phyloP scores from a whole-genome alignment of 2,113 vertebrate genomes.

The Ammodytes dubius region DNA sequence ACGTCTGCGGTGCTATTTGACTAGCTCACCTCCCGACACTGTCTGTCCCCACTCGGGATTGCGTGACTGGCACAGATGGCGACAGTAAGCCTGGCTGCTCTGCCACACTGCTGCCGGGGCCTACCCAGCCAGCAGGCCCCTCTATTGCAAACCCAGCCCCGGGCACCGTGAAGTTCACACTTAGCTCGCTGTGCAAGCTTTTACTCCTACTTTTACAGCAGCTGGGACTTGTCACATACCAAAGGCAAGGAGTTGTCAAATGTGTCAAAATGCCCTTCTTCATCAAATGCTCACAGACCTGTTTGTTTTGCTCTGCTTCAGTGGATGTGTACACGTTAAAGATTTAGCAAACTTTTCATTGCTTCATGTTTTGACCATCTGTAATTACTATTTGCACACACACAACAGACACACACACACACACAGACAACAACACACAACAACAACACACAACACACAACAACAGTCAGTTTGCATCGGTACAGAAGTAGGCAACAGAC shows the following conservation, averaged over 20 bases:
- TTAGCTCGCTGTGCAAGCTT: conserved; percentile 32
- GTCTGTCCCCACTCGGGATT: conserved; percentile 46
- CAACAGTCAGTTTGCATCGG: no score
- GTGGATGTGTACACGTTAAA: background rate
- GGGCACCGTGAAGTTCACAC: conserved; percentile 25
- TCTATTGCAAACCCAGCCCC: conserved; percentile 23
- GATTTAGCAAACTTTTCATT: background rate
- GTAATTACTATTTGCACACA: no score
- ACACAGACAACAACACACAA: no score
- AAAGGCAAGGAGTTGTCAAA: background rate
- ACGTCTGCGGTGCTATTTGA: conserved; percentile 41
- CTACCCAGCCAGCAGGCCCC: conserved; percentile 4
- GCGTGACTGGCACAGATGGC: conserved; percentile 75
- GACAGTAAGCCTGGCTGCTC: conserved; percentile 60
- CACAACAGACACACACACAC: no score
- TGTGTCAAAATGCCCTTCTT: background rate
- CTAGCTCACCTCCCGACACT: conserved; percentile 2
- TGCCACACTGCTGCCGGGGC: conserved; percentile 25
- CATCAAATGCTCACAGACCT: conserved; percentile 11
- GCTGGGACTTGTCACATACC: conserved; percentile 38
- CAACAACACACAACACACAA: no score
- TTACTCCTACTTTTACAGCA: conserved; percentile 25
- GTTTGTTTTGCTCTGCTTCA: conserved; percentile 6
- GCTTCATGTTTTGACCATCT: background rate
- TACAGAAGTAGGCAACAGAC: no score